Percentiles rank a stretch among this genome's conserved stretches.
These are phyloP conservation scores for Macrophya alboannulata DNA, from an alignment of 2,888 invertebrate species.

Conservation along the genomic window DNA sequence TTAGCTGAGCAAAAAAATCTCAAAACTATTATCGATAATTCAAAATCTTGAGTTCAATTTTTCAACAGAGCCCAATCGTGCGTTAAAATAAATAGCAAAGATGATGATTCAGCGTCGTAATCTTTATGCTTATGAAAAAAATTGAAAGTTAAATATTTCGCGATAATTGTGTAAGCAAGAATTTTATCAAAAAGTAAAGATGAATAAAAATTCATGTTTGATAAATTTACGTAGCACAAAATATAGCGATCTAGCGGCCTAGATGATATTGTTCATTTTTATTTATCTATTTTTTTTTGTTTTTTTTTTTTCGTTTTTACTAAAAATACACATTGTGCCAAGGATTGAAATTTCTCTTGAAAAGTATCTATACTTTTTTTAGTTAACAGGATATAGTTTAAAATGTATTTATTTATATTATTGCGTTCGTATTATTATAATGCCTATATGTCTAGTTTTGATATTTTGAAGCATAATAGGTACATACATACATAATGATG, in stretches of 20 bases:
- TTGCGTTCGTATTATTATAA: background rate
- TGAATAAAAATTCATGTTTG: background rate
- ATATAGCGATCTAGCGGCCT: conserved; percentile 22
- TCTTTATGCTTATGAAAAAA: background rate
- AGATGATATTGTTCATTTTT: conserved; percentile 42
- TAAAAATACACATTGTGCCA: conserved; percentile 45
- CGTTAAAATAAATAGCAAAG: background rate
- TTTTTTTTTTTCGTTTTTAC: background rate
- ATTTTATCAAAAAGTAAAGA: background rate
- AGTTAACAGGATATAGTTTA: conserved; percentile 27
- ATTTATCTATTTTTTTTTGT: no score
- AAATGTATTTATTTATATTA: conserved; percentile 23
- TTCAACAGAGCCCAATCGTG: background rate
- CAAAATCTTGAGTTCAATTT: conserved; percentile 56
- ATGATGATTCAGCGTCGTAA: background rate
- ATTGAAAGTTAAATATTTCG: background rate
- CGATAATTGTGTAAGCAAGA: background rate
- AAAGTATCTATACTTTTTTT: background rate
- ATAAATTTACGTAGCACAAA: background rate
- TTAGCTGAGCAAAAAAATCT: conserved; percentile 71
- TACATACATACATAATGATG: background rate
- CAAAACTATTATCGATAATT: conserved; percentile 68
- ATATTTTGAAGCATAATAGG: conserved; percentile 7
- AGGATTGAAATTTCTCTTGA: conserved; percentile 24
- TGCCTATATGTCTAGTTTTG: background rate